Conservation (phyloP, 2,888 invertebrate species). For the Leptinotarsa juncta region DNA sequence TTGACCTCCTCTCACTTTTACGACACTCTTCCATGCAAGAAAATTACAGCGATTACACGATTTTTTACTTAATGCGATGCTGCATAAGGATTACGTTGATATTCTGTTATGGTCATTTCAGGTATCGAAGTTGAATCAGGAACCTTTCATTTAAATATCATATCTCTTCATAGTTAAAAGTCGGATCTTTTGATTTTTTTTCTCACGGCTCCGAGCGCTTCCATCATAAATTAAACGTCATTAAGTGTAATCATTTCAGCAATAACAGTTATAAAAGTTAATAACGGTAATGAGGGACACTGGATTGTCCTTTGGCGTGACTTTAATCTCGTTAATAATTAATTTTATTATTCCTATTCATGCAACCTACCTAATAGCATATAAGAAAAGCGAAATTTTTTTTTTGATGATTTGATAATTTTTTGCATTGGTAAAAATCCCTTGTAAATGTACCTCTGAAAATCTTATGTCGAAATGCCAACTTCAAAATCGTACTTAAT, state of each 20-base stretch:
- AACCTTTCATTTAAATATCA: slow-evolving; percentile 11
- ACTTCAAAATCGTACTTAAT: too few relatives aligned
- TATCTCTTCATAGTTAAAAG: slow-evolving; percentile 8
- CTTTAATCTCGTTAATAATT: neutral
- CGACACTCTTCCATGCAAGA: slow-evolving; percentile 16
- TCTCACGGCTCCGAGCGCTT: slow-evolving; percentile 20
- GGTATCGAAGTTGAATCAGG: neutral
- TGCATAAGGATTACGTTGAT: neutral
- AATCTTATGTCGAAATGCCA: too few relatives aligned
- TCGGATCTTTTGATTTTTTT: slow-evolving; percentile 18
- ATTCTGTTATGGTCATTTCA: neutral
- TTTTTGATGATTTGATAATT: too few relatives aligned
- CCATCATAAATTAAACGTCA: slow-evolving; percentile 30
- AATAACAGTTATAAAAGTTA: slow-evolving; percentile 28
- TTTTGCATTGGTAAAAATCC: too few relatives aligned
- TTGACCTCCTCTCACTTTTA: slow-evolving; percentile 36
- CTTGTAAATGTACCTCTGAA: too few relatives aligned
- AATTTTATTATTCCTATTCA: slow-evolving; percentile 3
- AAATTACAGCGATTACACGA: slow-evolving; percentile 4
- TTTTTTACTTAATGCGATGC: slow-evolving; percentile 3
- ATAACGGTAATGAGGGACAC: slow-evolving; percentile 14
- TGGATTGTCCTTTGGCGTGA: slow-evolving; percentile 13
- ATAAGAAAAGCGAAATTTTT: neutral
- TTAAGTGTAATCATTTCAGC: slow-evolving; percentile 27
- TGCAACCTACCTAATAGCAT: neutral